Evolutionary conservation across 2,888 invertebrate genomes (phyloP), one percentile per base, ranked within the genome.

Genomic region (Carcina quercana): DNA sequence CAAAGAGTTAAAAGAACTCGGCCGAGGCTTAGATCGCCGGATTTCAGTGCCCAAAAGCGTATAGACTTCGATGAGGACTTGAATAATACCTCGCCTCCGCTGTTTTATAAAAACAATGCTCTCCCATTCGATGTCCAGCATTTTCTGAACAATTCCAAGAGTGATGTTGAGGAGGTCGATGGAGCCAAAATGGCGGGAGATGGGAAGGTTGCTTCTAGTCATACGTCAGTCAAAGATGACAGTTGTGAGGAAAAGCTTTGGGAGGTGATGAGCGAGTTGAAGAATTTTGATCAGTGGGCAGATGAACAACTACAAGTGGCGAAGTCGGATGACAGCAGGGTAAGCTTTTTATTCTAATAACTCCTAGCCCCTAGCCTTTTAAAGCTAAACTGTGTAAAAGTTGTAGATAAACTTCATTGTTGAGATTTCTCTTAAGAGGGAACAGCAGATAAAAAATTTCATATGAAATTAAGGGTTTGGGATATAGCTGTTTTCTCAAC

Each of bases 191-290:
- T 48, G 3, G 49, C 54, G 7, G 57, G 58, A 2, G 62, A 70
- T 15, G 42, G 50, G 22, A 54, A 53, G 24, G n/a, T n/a, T n/a
- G 42, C 47, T 25, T 62, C 67, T 56, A 70, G 72, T 64, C 66
- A 57, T 13, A 42, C 42, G 31, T 59, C 65, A 6, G 13, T 12
- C n/a, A 54, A 44, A 32, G 38, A 62, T 27, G 63, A 58, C 11
- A 59, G 53, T 29, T 51, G 58, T 29, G 70, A 71, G 26, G 75
- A 69, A 7, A 75, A 73, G 39, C 51, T 82, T 20, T 69, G 68
- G 67, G 80, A 80, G 39, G 75, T 76, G 42, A 75, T 82, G 75
- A 71, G 65, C 21, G 80, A 82, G 45, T 40, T 83, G 46, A 73
- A 72, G 32, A 64, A 63, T 40, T 69, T 82, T 17, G 80, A 82